These are phyloP conservation scores for Garra rufa DNA, from an alignment of 2,113 vertebrate genomes.

Conservation along the genomic window DNA sequence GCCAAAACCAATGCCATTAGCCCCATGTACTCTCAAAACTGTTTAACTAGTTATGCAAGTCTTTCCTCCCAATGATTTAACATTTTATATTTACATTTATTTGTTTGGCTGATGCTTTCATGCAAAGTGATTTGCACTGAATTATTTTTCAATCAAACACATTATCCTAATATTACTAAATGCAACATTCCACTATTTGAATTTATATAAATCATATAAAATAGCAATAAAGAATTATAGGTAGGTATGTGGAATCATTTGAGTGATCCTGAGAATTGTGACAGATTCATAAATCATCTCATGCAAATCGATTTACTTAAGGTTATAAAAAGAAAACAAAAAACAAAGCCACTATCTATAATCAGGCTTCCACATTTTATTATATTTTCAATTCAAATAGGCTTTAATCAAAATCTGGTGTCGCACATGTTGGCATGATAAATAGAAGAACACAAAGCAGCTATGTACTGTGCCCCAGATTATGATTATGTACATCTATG, in stretches of 20 bases:
- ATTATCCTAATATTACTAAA: not conserved
- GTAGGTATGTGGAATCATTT: not conserved
- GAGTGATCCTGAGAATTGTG: not conserved
- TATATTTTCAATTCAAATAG: slow-evolving; percentile 71
- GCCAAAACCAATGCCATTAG: not conserved
- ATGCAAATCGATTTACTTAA: not conserved
- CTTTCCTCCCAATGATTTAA: not conserved
- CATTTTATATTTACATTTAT: not conserved
- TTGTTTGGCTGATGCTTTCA: not conserved
- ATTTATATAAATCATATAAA: not conserved
- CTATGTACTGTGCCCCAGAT: slow-evolving; percentile 72
- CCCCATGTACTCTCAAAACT: not conserved
- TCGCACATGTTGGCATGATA: slow-evolving; percentile 73
- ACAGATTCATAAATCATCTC: not conserved
- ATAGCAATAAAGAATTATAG: not conserved
- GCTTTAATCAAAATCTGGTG: slow-evolving; percentile 73
- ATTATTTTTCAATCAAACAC: not conserved
- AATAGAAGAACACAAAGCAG: slow-evolving; percentile 72
- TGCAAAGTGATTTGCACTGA: not conserved
- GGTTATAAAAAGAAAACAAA: not conserved
- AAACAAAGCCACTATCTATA: slow-evolving; percentile 35
- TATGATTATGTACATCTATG: slow-evolving; percentile 74
- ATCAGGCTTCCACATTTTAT: slow-evolving; percentile 76
- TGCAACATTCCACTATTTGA: not conserved
- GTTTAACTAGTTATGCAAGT: not conserved